A percentile compares a stretch with the other conserved stretches of the same genome.
These are phyloP conservation scores for Thripadectes ignobilis DNA, from an alignment of 2,797 vertebrate species.

Conservation along the genomic window DNA sequence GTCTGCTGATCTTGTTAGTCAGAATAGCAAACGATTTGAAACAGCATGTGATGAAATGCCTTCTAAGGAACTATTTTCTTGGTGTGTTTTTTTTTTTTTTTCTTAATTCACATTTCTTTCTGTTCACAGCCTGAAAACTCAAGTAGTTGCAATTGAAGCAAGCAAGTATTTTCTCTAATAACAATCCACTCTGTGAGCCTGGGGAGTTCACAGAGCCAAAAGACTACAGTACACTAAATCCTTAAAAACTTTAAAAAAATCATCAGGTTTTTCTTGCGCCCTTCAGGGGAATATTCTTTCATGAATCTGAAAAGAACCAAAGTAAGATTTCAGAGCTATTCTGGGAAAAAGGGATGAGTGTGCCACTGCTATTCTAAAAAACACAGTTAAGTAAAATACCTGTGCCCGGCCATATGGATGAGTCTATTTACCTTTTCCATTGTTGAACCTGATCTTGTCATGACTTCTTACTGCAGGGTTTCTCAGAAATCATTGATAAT, in stretches of 20 bases:
- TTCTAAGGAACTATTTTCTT: not conserved
- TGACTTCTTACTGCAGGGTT: not conserved
- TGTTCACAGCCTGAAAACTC: not conserved
- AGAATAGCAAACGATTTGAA: not conserved
- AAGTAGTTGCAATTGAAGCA: not conserved
- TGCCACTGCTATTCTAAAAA: not conserved
- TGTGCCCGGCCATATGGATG: not conserved
- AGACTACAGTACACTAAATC: not conserved
- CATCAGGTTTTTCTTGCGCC: not conserved
- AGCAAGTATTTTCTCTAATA: not conserved
- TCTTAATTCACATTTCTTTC: not conserved
- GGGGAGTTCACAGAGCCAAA: not conserved
- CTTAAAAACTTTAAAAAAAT: not conserved
- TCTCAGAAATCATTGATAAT: not conserved
- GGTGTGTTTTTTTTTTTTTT: accelerated
- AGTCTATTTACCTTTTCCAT: not conserved
- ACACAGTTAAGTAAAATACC: not conserved
- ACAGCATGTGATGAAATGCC: not conserved
- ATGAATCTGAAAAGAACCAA: not conserved
- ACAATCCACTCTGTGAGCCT: not conserved
- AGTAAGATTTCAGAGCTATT: not conserved
- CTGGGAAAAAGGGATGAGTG: not conserved
- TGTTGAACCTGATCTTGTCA: not conserved
- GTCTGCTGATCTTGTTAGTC: not conserved
- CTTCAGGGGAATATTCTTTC: not conserved